phyloP scores from a whole-genome alignment of 2,797 vertebrate genomes.

The Anabacerthia variegaticeps region DNA sequence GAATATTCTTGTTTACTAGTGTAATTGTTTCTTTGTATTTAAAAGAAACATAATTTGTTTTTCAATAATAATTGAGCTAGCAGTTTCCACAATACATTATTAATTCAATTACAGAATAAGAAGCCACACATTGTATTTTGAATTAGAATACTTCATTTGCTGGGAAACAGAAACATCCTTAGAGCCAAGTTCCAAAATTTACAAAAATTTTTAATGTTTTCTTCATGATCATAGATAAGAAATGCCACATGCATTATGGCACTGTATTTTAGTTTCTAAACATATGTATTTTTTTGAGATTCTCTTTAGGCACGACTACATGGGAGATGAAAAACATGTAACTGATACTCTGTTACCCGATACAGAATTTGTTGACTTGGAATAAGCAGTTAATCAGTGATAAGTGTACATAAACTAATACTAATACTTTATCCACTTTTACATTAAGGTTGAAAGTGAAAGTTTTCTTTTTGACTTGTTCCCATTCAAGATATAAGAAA shows the following conservation, averaged over 20 bases:
- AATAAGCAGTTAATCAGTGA: background rate
- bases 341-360: background rate
- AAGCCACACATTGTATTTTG: background rate
- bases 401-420: background rate
- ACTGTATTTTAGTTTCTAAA: background rate
- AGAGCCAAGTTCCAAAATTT: background rate
- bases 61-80: background rate
- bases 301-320: background rate
- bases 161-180: background rate
- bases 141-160: background rate
- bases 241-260: background rate
- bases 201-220: background rate
- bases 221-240: background rate
- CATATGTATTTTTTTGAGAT: background rate
- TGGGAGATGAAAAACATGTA: background rate
- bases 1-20: slow-evolving; percentile 2
- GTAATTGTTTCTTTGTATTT: slow-evolving; percentile 28
- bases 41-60: slow-evolving; percentile 20
- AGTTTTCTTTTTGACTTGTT: background rate
- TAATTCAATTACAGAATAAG: slow-evolving; percentile 17
- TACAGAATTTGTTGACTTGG: background rate
- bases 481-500: background rate
- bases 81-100: slow-evolving; percentile 37
- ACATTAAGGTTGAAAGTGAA: background rate
- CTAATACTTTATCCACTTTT: background rate